Conservation (phyloP, 2,797 vertebrate genomes). For the Dendrocincla fuliginosa region DNA sequence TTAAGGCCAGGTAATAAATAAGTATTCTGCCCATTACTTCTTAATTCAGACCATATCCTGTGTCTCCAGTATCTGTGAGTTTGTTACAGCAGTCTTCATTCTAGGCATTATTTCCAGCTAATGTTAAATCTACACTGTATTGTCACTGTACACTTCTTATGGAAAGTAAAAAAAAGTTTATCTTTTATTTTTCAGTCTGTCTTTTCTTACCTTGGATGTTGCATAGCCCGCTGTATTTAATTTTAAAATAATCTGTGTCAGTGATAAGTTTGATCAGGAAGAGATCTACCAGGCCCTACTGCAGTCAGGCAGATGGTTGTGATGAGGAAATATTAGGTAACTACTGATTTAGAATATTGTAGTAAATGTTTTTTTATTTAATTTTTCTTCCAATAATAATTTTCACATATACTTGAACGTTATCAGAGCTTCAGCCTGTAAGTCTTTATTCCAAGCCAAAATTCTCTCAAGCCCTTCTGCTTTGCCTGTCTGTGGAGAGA, state of each 20-base stretch:
- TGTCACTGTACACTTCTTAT: background rate
- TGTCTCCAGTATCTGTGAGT: background rate
- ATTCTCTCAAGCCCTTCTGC: background rate
- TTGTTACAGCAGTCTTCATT: background rate
- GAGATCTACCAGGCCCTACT: background rate
- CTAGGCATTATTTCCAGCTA: background rate
- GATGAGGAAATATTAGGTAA: background rate
- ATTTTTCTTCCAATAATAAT: background rate
- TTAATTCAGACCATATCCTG: background rate
- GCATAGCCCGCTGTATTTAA: background rate
- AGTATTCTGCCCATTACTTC: background rate
- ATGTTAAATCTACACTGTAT: background rate
- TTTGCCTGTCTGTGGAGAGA: background rate
- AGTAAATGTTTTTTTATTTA: background rate
- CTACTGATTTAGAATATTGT: background rate
- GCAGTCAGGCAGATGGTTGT: background rate
- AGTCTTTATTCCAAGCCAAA: background rate
- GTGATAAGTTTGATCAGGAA: background rate
- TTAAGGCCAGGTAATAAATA: background rate
- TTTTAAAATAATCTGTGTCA: background rate
- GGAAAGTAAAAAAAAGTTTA: background rate
- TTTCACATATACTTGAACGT: background rate
- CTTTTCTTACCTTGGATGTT: background rate
- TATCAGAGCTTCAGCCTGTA: background rate
- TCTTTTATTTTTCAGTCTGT: background rate